Conservation (phyloP, 2,797 vertebrate genomes). For the Neosilurus mollespiculum region DNA sequence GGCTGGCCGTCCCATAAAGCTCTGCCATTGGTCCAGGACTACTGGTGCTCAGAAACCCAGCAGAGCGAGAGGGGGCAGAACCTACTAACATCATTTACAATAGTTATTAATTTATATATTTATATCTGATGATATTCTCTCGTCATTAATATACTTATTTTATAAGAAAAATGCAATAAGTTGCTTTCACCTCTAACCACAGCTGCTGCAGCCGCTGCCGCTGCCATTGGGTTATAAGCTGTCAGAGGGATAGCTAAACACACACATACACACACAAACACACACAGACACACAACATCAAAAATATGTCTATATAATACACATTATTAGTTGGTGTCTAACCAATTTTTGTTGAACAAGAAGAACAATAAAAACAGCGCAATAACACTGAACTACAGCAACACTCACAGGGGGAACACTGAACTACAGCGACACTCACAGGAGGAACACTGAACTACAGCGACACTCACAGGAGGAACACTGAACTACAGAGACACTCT, state of each 20-base stretch:
- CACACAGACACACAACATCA: background rate
- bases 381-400: background rate
- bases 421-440: background rate
- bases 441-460: background rate
- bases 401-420: background rate
- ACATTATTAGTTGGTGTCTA: background rate
- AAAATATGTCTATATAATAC: background rate
- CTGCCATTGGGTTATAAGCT: conserved; percentile 95
- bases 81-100: conserved; percentile 64
- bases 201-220: conserved; percentile 86
- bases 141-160: no score
- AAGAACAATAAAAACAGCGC: background rate
- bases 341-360: background rate
- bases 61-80: conserved; percentile 89
- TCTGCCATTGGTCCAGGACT: conserved; percentile 98
- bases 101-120: background rate
- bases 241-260: conserved; percentile 93
- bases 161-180: background rate
- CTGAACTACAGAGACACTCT: no score
- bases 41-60: conserved; percentile 95
- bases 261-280: conserved; percentile 49
- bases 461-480: conserved; percentile 46
- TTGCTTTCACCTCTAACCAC: conserved; percentile 87
- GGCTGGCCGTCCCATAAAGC: conserved; percentile 90
- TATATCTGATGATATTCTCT: background rate